Evolutionary conservation across 1,140 invertebrate genomes (phyloP), one percentile per base, ranked within the genome.

Genomic region (Meloidogyne chitwoodi): DNA sequence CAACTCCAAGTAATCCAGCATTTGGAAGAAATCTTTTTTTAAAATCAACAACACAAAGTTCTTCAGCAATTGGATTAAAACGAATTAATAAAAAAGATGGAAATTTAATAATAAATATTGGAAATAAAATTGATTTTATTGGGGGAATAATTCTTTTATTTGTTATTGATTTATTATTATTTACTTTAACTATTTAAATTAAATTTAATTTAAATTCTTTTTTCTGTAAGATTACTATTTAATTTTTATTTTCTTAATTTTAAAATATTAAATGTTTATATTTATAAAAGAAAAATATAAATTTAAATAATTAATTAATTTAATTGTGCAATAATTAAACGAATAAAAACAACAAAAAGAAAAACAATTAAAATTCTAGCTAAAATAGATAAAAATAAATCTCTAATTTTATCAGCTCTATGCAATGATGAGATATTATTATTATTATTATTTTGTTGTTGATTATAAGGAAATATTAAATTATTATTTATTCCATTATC

Each of bases 361-460:
- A 72, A 72, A 63, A 72, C 27, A 11, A 72, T 27, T 22, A 72
- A 31, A n/a, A 72, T 29, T 56, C 70, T 56, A 56, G 56, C 64
- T 41, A 72, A 63, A 56, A 72, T 19, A n/a, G 70, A 72, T 12
- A 72, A 63, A 63, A 72, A 72, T 14, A 72, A 56, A 63, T 72
- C 70, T 12, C 70, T 56, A 11, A 72, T 22, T 48, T 22, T 48
- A 29, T 63, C 70, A 26, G 70, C 70, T 63, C 70, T 48, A 48
- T 48, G 19, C 19, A 16, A 19, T 48, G 44, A 5, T 19, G 44
- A 19, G 4, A 48, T 8, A 38, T 38, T 38, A 38, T 38, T 38
- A 38, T 38, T 48, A 44, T 44, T 16, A 14, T 48, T 48, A 19
- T 48, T 19, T 48, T 48, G 44, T 16, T 48, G 44, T 38, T 38